Conservation (phyloP, 2,797 vertebrate genomes). For the Esox masquinongy region DNA sequence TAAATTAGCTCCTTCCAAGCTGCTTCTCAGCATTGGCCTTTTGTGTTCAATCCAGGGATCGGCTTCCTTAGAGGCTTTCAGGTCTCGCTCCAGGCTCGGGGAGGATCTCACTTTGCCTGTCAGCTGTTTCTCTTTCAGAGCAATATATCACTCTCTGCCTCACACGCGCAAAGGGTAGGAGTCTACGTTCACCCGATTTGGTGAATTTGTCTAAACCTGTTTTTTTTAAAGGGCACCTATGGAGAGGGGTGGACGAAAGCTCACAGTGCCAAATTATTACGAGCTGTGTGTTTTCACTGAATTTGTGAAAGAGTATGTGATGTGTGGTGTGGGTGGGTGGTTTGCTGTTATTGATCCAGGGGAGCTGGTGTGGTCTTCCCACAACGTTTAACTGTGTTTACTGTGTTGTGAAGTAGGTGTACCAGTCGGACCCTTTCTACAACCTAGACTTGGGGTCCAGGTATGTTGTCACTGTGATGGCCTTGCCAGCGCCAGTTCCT, state of each 20-base stretch:
- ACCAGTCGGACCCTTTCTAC: slow-evolving; percentile 73
- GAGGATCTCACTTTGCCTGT: slow-evolving; percentile 61
- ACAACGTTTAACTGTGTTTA: not conserved
- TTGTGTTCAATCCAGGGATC: slow-evolving; percentile 64
- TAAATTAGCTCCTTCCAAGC: not conserved
- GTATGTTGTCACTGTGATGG: slow-evolving; percentile 75
- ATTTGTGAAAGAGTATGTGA: not conserved
- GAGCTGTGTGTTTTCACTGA: not conserved
- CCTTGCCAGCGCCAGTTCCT: slow-evolving; percentile 77
- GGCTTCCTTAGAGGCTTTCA: slow-evolving; percentile 78
- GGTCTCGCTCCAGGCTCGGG: slow-evolving; percentile 72
- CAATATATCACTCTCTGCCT: slow-evolving; percentile 67
- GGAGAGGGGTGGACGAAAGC: not conserved
- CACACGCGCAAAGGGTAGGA: slow-evolving; percentile 64
- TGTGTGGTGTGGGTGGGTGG: too few relatives aligned
- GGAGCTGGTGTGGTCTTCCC: not conserved
- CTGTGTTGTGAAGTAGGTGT: slow-evolving; percentile 60
- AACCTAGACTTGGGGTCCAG: slow-evolving; percentile 65
- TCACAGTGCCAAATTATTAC: not conserved
- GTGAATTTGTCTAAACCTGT: not conserved
- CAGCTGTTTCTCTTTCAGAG: slow-evolving; percentile 76
- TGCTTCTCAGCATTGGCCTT: not conserved
- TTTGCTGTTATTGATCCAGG: not conserved
- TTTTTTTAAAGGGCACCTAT: not conserved
- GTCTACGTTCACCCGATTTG: not conserved